Conservation (phyloP, 1,140 invertebrate species). For the Drosophila simulans region DNA sequence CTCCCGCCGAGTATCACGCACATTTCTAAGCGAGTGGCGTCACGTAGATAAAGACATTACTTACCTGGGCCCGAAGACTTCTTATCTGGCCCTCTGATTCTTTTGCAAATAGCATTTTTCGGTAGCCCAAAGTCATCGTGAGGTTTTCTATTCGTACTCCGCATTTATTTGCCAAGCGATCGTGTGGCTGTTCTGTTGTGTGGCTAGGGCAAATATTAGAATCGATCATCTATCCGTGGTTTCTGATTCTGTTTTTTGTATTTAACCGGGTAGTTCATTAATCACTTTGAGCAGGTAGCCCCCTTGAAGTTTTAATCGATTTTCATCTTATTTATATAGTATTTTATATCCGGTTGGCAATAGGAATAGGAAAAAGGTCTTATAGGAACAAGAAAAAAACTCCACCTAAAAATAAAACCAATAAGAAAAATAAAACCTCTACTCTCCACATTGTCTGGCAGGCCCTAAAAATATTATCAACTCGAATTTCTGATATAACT, state of each 20-base stretch:
- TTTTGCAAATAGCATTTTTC: conserved; percentile 48
- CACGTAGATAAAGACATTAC: conserved; percentile 43
- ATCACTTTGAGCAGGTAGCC: conserved; percentile 44
- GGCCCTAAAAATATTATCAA: background rate
- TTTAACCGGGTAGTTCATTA: conserved; percentile 25
- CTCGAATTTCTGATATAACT: background rate
- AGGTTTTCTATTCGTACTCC: conserved; percentile 32
- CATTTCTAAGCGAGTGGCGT: conserved; percentile 4
- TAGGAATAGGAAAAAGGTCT: conserved; percentile 16
- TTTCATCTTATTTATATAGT: conserved; percentile 22
- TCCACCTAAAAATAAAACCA: background rate
- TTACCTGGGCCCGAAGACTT: conserved; percentile 26
- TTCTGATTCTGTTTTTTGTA: conserved; percentile 21
- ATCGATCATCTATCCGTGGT: conserved; percentile 42
- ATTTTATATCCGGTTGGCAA: conserved; percentile 50
- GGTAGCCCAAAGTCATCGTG: conserved; percentile 43
- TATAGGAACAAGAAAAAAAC: conserved; percentile 3
- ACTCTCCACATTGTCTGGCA: background rate
- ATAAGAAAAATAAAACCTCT: conserved; percentile 10
- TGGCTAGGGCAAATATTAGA: conserved; percentile 39
- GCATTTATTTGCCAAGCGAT: conserved; percentile 38
- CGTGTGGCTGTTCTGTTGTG: conserved; percentile 28
- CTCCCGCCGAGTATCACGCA: conserved; percentile 16
- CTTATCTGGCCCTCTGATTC: conserved; percentile 33
- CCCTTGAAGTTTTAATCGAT: conserved; percentile 19